Evolutionary conservation across 2,797 vertebrate species (phyloP).

Genomic region (Lindbergichthys nudifrons): DNA sequence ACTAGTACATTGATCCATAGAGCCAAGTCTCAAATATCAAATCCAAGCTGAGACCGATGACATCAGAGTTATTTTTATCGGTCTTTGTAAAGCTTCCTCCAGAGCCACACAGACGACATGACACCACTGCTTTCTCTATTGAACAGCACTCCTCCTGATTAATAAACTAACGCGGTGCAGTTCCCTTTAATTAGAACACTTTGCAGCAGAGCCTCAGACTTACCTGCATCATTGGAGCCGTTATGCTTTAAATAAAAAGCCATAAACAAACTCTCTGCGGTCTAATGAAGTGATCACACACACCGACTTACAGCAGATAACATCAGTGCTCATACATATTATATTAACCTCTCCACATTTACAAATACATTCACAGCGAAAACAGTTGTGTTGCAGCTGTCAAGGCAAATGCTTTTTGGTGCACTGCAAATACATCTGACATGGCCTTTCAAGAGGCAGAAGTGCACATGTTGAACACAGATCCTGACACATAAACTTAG

Average conservation of each 20-base stretch:
- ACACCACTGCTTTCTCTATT: neutral
- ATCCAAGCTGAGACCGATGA: no score
- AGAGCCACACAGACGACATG: no score
- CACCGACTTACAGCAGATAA: neutral
- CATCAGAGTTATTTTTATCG: no score
- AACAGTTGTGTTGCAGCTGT: conserved; percentile 7
- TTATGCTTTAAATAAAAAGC: conserved; percentile 11
- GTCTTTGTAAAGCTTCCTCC: no score
- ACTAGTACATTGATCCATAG: no score
- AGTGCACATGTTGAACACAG: conserved; percentile 43
- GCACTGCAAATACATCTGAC: conserved; percentile 27
- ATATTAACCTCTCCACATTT: conserved; percentile 15
- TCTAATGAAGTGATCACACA: conserved; percentile 17
- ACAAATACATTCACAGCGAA: neutral
- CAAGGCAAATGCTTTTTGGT: neutral
- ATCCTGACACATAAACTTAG: conserved; percentile 38
- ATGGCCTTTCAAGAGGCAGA: conserved; percentile 14
- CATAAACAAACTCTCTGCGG: neutral
- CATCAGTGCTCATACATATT: conserved; percentile 15
- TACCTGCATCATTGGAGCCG: conserved; percentile 5
- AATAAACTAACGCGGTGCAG: neutral
- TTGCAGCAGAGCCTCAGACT: conserved; percentile 6
- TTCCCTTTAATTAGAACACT: neutral
- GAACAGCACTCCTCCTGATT: neutral
- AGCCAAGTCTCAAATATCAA: no score